phyloP scores from a whole-genome alignment of 2,113 vertebrate species.

The Daubentonia madagascariensis region DNA sequence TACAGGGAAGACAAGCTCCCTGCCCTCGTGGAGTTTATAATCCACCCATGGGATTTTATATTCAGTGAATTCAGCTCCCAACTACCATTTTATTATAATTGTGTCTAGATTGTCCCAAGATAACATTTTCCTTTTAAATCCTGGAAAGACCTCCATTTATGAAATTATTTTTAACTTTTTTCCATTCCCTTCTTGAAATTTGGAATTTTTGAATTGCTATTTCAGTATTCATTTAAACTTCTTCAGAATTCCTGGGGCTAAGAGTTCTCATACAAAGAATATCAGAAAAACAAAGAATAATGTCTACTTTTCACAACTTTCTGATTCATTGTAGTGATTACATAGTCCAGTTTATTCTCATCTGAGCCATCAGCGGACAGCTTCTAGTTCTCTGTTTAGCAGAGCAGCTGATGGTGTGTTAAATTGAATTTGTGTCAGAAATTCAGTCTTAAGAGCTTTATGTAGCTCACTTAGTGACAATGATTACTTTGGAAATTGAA shows the following conservation, averaged over 20 bases:
- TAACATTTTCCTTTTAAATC: conserved; percentile 35
- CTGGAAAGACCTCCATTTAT: conserved; percentile 44
- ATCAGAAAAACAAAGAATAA: neutral
- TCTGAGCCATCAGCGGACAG: neutral
- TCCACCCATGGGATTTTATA: neutral
- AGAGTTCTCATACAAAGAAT: neutral
- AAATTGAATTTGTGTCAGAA: neutral
- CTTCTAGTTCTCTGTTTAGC: neutral
- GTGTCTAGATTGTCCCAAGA: neutral
- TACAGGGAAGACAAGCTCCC: too few relatives aligned
- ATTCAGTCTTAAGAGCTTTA: neutral
- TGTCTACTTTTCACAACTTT: neutral
- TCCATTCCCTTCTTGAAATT: neutral
- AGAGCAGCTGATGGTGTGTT: neutral
- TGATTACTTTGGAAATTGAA: neutral
- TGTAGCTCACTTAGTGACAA: neutral
- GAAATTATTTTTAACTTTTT: conserved; percentile 40
- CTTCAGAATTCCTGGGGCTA: neutral
- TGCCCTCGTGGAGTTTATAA: neutral
- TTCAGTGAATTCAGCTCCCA: neutral
- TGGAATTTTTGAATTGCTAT: neutral
- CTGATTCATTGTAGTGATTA: neutral
- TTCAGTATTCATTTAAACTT: neutral
- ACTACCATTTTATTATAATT: neutral
- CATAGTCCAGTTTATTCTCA: neutral